Percentiles rank a stretch among this genome's conserved stretches.
Conservation (phyloP, 2,797 vertebrate genomes). For the Amblyraja radiata region DNA sequence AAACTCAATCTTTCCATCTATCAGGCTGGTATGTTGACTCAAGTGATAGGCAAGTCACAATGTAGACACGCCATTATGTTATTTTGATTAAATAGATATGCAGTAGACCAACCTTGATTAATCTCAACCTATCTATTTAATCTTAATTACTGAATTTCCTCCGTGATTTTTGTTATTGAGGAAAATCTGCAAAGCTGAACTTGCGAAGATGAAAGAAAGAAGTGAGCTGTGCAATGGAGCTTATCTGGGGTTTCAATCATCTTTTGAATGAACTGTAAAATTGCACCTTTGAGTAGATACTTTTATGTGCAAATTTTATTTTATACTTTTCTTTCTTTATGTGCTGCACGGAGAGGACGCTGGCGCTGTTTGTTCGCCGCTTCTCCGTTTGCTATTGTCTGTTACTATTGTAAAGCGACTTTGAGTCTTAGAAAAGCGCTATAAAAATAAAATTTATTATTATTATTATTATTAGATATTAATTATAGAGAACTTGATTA, state of each 20-base stretch:
- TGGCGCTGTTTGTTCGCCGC: too few species aligned
- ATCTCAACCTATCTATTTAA: constrained; percentile 11
- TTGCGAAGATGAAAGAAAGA: not conserved
- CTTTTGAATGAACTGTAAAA: constrained; percentile 18
- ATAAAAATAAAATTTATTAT: too few species aligned
- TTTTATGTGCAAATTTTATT: too few species aligned
- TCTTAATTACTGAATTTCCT: constrained; percentile 23
- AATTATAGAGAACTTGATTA: constrained; percentile 29
- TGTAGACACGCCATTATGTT: not conserved
- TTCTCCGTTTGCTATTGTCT: too few species aligned
- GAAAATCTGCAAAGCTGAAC: not conserved
- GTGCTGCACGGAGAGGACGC: too few species aligned
- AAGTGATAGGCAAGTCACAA: not conserved
- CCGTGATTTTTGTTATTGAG: not conserved
- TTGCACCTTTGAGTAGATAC: not conserved
- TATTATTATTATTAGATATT: too few species aligned
- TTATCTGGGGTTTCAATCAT: not conserved
- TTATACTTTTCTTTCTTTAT: too few species aligned
- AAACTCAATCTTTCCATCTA: not conserved
- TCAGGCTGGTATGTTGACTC: not conserved
- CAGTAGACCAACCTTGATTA: not conserved
- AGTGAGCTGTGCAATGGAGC: not conserved
- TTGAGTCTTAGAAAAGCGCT: too few species aligned
- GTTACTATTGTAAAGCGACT: too few species aligned
- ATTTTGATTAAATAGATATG: not conserved